Percentiles rank a stretch among this genome's conserved stretches.
Conservation (phyloP, 2,797 vertebrate genomes). For the Fundulus diaphanus region DNA sequence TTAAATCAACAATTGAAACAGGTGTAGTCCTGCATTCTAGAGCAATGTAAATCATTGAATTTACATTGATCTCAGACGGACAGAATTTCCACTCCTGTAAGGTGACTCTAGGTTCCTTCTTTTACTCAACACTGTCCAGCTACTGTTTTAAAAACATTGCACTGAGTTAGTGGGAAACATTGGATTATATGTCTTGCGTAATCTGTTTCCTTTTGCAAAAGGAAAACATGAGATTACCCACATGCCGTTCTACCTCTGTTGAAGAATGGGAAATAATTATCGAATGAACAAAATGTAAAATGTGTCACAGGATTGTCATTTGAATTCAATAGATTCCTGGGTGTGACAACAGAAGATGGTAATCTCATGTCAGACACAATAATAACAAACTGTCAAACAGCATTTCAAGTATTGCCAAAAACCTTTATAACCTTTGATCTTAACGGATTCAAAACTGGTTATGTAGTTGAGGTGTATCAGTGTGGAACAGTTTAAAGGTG, state of each 20-base stretch:
- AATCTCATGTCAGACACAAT: background rate
- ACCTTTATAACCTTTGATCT: too few species aligned
- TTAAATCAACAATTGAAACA: background rate
- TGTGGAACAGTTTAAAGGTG: too few species aligned
- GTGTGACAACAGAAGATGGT: background rate
- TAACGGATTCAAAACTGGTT: background rate
- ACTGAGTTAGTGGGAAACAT: background rate
- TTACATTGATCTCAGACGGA: background rate
- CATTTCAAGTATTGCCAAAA: background rate
- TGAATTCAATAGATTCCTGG: background rate
- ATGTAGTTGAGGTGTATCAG: background rate
- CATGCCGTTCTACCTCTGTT: background rate
- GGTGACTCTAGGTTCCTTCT: too few species aligned
- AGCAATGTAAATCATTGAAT: background rate
- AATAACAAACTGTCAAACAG: background rate
- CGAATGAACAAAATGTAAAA: background rate
- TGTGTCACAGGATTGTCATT: background rate
- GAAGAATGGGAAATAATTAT: background rate
- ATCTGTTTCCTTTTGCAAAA: too few species aligned
- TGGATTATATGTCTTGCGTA: background rate
- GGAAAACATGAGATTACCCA: background rate
- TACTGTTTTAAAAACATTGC: background rate
- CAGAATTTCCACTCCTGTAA: background rate
- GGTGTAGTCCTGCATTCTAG: background rate
- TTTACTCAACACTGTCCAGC: background rate